phyloP scores from a whole-genome alignment of 2,888 invertebrate species.

The Lasioglossum malachurum region DNA sequence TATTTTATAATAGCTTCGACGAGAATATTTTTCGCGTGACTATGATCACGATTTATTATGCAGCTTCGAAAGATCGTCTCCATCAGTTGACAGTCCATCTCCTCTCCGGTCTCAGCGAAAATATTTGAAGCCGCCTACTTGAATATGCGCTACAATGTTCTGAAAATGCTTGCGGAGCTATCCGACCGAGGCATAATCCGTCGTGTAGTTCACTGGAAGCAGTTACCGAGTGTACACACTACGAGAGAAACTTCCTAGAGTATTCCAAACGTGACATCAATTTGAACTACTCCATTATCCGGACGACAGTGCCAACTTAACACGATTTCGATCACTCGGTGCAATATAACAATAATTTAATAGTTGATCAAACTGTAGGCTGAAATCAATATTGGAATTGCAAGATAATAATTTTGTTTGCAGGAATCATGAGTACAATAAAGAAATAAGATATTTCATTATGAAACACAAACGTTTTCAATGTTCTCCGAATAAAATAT shows the following conservation, averaged over 20 bases:
- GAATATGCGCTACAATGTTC: background rate
- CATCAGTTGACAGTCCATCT: background rate
- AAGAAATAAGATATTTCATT: background rate
- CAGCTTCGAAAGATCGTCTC: background rate
- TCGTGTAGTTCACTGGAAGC: constrained; percentile 46
- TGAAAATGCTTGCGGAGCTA: constrained; percentile 32
- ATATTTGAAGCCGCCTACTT: constrained; percentile 18
- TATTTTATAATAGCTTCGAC: background rate
- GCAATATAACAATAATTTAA: constrained; percentile 8
- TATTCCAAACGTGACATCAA: constrained; percentile 52
- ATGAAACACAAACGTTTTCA: too few species aligned
- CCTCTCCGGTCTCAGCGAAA: background rate
- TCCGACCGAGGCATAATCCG: constrained; percentile 45
- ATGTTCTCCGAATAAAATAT: too few species aligned
- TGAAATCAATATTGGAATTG: too few species aligned
- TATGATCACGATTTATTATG: background rate
- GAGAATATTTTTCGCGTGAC: background rate
- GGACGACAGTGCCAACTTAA: constrained; percentile 29
- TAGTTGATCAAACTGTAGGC: background rate
- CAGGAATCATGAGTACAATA: background rate
- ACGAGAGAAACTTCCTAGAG: constrained; percentile 42
- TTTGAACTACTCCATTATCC: constrained; percentile 47
- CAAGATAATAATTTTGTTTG: background rate
- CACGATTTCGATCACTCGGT: background rate
- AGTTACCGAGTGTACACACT: constrained; percentile 40